Conservation (phyloP, 2,113 vertebrate species). For the Monopterus albus region DNA sequence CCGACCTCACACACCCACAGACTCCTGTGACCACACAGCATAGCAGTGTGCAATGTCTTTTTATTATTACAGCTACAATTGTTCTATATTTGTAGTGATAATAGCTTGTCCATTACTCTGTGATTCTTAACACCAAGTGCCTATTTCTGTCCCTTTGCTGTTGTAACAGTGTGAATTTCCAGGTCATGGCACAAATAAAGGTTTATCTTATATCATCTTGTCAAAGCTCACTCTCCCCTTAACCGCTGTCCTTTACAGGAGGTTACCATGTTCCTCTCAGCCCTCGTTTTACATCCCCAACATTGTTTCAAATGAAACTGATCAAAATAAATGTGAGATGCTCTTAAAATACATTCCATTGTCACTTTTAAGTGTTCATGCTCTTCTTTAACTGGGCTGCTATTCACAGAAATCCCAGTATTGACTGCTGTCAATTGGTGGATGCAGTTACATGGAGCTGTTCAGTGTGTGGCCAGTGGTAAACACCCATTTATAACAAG, state of each 20-base stretch:
- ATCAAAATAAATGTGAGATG: neutral
- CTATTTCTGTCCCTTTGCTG: no score
- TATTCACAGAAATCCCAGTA: slow-evolving; percentile 4
- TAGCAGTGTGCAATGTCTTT: no score
- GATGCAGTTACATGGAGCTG: neutral
- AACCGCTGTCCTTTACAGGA: no score
- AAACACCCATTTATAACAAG: slow-evolving; percentile 43
- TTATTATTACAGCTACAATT: no score
- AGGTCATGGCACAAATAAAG: no score
- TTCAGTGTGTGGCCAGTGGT: slow-evolving; percentile 16
- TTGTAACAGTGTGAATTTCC: no score
- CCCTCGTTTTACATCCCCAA: neutral
- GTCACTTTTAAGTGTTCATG: slow-evolving; percentile 23
- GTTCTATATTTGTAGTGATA: no score
- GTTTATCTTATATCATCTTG: no score
- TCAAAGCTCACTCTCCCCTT: neutral
- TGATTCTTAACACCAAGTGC: no score
- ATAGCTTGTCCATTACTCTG: no score
- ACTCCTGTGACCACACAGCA: no score
- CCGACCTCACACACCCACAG: no score
- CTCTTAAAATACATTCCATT: neutral
- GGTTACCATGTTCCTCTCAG: neutral
- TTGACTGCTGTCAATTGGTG: slow-evolving; percentile 46
- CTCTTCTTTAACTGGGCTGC: slow-evolving; percentile 17
- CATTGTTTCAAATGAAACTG: neutral